These are phyloP conservation scores for Chlorops oryzae DNA, from an alignment of 1,140 invertebrate genomes.

Conservation along the genomic window DNA sequence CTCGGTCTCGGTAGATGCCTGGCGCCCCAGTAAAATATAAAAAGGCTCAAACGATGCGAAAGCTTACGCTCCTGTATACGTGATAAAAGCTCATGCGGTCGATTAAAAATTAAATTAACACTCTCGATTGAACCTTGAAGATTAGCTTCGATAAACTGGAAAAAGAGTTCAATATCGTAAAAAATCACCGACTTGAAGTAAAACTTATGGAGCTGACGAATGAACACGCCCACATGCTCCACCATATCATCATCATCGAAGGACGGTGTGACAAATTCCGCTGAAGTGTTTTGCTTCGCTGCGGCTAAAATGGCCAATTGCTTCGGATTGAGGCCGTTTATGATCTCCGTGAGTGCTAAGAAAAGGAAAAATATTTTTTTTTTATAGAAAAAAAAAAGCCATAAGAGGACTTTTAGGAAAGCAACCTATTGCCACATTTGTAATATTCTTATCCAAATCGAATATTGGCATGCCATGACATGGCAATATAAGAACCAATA, in stretches of 20 bases:
- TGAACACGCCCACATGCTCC: constrained; percentile 29
- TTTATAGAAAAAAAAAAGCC: not conserved
- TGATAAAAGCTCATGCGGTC: constrained; percentile 26
- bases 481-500: too few species aligned
- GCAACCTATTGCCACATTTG: constrained; percentile 15
- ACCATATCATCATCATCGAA: constrained; percentile 14
- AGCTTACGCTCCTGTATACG: constrained; percentile 26
- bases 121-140: constrained; percentile 36
- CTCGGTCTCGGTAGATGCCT: constrained; percentile 20
- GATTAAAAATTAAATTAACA: constrained; percentile 36
- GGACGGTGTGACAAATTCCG: not conserved
- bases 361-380: not conserved
- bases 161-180: constrained; percentile 31
- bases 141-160: constrained; percentile 35
- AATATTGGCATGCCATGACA: too few species aligned
- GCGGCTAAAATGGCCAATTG: constrained; percentile 28
- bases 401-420: not conserved
- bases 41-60: constrained; percentile 41
- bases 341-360: constrained; percentile 38
- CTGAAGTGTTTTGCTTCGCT: not conserved
- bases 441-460: constrained; percentile 14
- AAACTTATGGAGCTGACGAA: constrained; percentile 27
- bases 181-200: constrained; percentile 40
- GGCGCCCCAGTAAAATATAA: constrained; percentile 45
- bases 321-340: constrained; percentile 27